Percentiles rank a stretch among this genome's conserved stretches.
phyloP scores from a whole-genome alignment of 2,888 invertebrate species.

The Drosophila nr. medialis region DNA sequence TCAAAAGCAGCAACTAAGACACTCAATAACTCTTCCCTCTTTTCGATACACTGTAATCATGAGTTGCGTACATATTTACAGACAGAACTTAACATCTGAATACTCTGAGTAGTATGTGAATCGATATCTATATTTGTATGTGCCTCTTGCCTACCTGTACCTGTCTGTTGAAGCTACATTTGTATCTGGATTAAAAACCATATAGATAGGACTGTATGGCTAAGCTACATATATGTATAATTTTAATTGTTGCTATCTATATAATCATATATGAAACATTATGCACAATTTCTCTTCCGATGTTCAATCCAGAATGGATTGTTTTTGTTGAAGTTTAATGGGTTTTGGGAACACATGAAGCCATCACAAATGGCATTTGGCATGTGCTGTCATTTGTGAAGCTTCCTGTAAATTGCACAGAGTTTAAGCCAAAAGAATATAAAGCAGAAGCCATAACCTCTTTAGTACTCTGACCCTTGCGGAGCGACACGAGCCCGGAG shows the following conservation, averaged over 20 bases:
- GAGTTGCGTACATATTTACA: background rate
- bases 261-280: background rate
- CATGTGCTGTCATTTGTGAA: slow-evolving; percentile 54
- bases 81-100: background rate
- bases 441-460: slow-evolving; percentile 33
- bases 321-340: slow-evolving; percentile 1
- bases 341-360: slow-evolving; percentile 9
- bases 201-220: background rate
- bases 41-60: slow-evolving; percentile 27
- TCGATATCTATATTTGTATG: background rate
- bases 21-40: slow-evolving; percentile 7
- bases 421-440: slow-evolving; percentile 34
- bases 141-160: background rate
- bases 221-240: background rate
- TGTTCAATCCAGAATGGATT: background rate
- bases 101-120: background rate
- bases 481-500: slow-evolving; percentile 62
- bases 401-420: slow-evolving; percentile 50
- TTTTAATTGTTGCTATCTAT: background rate
- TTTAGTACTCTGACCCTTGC: slow-evolving; percentile 38
- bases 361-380: slow-evolving; percentile 27
- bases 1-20: slow-evolving; percentile 10
- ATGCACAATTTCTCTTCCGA: background rate
- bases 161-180: background rate
- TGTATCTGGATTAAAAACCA: background rate